Evolutionary conservation across 2,888 invertebrate species (phyloP), one percentile per base, ranked within the genome.

Genomic region (Altica lythri): DNA sequence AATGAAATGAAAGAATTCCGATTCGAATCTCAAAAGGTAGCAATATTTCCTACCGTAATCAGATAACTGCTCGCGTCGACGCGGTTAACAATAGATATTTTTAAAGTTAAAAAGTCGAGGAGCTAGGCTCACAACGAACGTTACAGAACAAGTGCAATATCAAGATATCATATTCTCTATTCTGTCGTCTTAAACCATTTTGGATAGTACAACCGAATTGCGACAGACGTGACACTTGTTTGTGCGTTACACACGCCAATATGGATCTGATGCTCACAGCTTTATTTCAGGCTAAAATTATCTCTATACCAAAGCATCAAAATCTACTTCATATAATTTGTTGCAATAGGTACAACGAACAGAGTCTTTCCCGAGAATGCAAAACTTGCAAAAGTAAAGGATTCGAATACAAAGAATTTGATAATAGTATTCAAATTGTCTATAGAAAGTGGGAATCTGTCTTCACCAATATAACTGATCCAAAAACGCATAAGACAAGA

Each of bases 341-440:
- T 27, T 44, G 44, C 27, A 22, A 44, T 9, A 18, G 45, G 4
- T 32, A 45, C 17, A 6, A 30, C n/a, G 32, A 32, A 27, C 16
- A 45, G n/a, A 32, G 45, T 45, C 17, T 45, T 9, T 17, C 38
- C 16, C 64, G 9, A 68, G 67, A 43, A 12, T 42, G 42, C 13
- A 4, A 8, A 8, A 19, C 2, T 8, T 43, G 43, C 14, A 10
- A 13, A 16, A 16, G 4, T 37, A 37, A 37, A 37, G n/a, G 6
- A 37, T 17, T 30, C 12, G 30, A 25, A 12, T 46, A 46, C 35
- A 46, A 46, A 35, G 30, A 38, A 22, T 44, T 44, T 44, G 32
- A 44, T 32, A 32, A 44, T 44, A 18, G 10, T 30, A 30, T 18
- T 18, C 44, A 30, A 30, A 10, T 44, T 30, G 9, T 18, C 32